Base-by-base conservation (phyloP, 2,888 invertebrate genomes). In the Pycnomerus fuliginosus region DNA sequence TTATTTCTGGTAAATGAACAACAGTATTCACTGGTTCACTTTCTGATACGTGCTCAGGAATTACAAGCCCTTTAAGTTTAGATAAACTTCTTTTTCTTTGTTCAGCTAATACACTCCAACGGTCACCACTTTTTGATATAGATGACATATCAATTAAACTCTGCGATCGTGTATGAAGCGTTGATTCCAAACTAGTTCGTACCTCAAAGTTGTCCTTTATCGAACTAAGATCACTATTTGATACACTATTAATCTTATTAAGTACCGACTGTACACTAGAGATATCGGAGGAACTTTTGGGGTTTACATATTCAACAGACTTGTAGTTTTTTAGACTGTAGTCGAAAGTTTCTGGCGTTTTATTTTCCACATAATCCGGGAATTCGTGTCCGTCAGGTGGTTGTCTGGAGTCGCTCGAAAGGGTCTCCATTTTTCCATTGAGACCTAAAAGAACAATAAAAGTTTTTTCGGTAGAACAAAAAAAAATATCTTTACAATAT, bases 381-480 rank as follows among this genome's bases (percentile, higher is more conserved):
- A 87, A 87, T 70, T 89, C 89, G 70, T 87, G 86, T 60, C 88
- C 88, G 71, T 89, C 88, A 27, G 88, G 88, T 53, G 88, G 88
- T 68, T 86, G 83, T 59, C 88, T 78, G 33, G 85, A 84, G 65
- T 83, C 82, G 56, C 79, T 78, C 36, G 80, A 65, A 54, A 74
- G 76, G 60, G 71, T 71, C 58, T 76, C 76, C 76, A 76, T 76
- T 53, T 65, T 74, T 65, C 55, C 70, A 68, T 71, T 67, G 55
- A 63, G 51, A 61, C 62, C 70, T 71, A 63, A 34, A 44, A 34
- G 56, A 51, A n/a, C n/a, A n/a, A n/a, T n/a, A n/a, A n/a, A n/a
- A n/a, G n/a, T n/a, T n/a, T n/a, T n/a, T n/a, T n/a, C n/a, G n/a
- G n/a, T n/a, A n/a, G n/a, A n/a, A n/a, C n/a, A n/a, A n/a, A n/a